Evolutionary conservation across 2,797 vertebrate genomes (phyloP), one percentile per base, ranked within the genome.

Genomic region (Gymnothorax reevesii): DNA sequence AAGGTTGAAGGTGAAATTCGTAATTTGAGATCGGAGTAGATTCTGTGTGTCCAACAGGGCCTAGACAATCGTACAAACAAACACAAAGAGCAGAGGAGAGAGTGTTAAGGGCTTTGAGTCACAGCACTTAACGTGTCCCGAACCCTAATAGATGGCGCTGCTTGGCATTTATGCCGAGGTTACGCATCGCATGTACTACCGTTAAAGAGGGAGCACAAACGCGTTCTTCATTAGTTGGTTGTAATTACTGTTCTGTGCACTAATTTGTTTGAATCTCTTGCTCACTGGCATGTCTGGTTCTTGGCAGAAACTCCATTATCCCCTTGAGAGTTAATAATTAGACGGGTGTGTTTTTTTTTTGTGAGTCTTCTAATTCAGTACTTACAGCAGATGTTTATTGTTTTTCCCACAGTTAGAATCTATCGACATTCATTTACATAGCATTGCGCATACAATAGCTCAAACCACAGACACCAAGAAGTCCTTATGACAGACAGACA

Each of bases 1-100:
- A 93, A 99, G 96, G 96, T 99, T 99, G 95, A 99, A 99, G 94
- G 98, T 99, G 92, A 99, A 99, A 96, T 99, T 99, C 93, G 97
- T 97, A 95, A 99, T 97, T 92, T 97, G 97, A 95, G 97, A 96
- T 88, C 98, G 97, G 92, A 99, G 96, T 93, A 97, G 96, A 91
- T 95, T 97, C 96, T 99, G 98, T 77, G 97, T 98, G 92, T 99
- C 97, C 92, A 99, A 97, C 88, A 99, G 97, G 92, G 98, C 97
- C 98, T 99, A 94, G 92, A 95, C 94, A 90, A 95, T 94, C 94
- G 89, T 94, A 96, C 94, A 95, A 93, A 62, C 17, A 94, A 84
- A 57, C 54, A 79, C 13, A 80, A 42, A 62, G 4, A 75, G 57
- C n/a, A 7, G 59, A 33, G 55, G 17, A 55, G 27, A 49, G 57